Conservation (phyloP, 2,113 vertebrate genomes). For the Ariopsis seemanni region DNA sequence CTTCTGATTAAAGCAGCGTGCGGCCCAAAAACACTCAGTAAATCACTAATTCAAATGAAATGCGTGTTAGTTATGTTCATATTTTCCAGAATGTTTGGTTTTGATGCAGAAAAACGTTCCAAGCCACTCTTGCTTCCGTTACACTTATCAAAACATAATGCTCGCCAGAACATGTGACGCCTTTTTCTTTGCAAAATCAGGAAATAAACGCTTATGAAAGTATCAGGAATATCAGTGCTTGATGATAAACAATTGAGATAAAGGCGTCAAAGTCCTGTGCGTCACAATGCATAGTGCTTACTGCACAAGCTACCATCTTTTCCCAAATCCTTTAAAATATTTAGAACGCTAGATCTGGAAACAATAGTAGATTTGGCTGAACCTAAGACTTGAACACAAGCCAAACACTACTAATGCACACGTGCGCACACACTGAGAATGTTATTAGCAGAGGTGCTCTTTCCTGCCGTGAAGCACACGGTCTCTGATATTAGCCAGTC, state of each 20-base stretch:
- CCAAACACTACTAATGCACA: conserved; percentile 8
- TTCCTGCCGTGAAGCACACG: conserved; percentile 20
- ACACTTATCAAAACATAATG: neutral
- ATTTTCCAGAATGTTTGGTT: neutral
- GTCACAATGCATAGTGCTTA: neutral
- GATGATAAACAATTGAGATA: neutral
- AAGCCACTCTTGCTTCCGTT: neutral
- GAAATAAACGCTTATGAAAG: neutral
- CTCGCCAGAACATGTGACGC: neutral
- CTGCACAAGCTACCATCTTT: neutral
- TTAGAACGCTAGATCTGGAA: neutral
- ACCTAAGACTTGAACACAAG: neutral
- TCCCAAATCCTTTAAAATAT: neutral
- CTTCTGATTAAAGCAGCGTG: conserved; percentile 36
- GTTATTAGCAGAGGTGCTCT: conserved; percentile 3
- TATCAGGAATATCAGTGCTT: neutral
- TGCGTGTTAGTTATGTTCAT: neutral
- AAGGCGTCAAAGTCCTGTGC: neutral
- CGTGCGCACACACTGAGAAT: conserved; percentile 17
- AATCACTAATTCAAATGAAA: neutral
- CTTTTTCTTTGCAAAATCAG: neutral
- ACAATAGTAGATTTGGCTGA: neutral
- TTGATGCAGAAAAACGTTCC: neutral
- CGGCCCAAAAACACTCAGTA: neutral
- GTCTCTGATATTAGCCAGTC: conserved; percentile 8